Evolutionary conservation across 2,797 vertebrate species (phyloP).

Genomic region (Meda fulgida): DNA sequence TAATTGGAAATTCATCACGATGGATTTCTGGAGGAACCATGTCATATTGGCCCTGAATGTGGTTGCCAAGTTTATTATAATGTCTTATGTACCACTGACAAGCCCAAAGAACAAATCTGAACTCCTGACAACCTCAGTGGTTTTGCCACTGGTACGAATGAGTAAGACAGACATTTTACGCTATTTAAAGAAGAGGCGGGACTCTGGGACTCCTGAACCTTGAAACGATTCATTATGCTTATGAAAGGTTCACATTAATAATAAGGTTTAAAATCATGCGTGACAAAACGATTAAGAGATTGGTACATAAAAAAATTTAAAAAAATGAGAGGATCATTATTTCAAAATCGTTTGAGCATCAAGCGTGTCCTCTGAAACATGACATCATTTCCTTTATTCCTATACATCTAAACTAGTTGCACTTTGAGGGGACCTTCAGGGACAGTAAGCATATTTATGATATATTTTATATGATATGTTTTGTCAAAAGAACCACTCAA

Average conservation of each 20-base stretch:
- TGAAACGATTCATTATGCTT: not conserved
- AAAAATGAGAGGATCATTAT: not conserved
- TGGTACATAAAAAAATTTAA: not conserved
- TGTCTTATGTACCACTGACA: slow-evolving; percentile 51
- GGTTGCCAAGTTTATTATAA: slow-evolving; percentile 45
- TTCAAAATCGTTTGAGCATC: not conserved
- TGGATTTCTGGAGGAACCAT: slow-evolving; percentile 51
- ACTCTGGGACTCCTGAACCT: not conserved
- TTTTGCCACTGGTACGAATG: not conserved
- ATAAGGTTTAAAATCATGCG: not conserved
- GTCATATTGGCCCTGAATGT: slow-evolving; percentile 43
- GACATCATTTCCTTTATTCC: not conserved
- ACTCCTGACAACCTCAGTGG: slow-evolving; percentile 33
- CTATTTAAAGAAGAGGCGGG: slow-evolving; percentile 2
- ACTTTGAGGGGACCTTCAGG: not conserved
- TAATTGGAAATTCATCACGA: slow-evolving; percentile 62
- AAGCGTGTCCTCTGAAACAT: not conserved
- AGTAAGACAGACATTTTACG: not conserved
- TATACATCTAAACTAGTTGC: not conserved
- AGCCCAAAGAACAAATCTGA: slow-evolving; percentile 25
- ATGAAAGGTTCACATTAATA: not conserved
- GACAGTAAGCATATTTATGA: not conserved
- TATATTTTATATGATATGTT: not conserved
- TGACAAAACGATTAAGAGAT: not conserved
- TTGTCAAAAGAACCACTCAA: not conserved